phyloP scores from a whole-genome alignment of 2,797 vertebrate genomes.

The Eulemur albifrons region DNA sequence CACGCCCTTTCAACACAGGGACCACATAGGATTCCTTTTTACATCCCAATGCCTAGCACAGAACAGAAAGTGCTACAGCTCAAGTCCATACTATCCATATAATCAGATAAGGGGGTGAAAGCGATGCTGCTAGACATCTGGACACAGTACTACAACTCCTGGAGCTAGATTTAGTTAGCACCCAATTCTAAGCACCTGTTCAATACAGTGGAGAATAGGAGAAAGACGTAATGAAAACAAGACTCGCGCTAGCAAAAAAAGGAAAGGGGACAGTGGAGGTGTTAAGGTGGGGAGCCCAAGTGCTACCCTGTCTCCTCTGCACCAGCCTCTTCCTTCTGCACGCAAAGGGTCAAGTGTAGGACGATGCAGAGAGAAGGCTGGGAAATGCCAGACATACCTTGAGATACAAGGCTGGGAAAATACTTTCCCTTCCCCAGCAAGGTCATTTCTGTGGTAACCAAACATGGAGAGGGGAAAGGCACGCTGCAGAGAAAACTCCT shows the following conservation, averaged over 20 bases:
- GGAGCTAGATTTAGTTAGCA: neutral
- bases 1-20: neutral
- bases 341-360: neutral
- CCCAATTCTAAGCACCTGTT: neutral
- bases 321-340: neutral
- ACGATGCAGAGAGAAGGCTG: neutral
- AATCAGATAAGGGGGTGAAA: neutral
- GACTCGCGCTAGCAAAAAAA: neutral
- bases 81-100: neutral
- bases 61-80: neutral
- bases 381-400: conserved; percentile 31
- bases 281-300: neutral
- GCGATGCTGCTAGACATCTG: neutral
- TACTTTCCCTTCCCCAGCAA: conserved; percentile 20
- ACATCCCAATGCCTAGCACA: neutral
- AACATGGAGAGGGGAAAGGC: conserved; percentile 12
- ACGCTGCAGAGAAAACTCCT: neutral
- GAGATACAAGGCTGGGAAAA: conserved; percentile 24
- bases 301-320: neutral
- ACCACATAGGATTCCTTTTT: neutral
- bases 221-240: neutral
- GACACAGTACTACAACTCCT: neutral
- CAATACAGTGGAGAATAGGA: neutral
- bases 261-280: neutral
- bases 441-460: conserved; percentile 59